Evolutionary conservation across 2,113 vertebrate species (phyloP).

Genomic region (Ammodramus savannarum): DNA sequence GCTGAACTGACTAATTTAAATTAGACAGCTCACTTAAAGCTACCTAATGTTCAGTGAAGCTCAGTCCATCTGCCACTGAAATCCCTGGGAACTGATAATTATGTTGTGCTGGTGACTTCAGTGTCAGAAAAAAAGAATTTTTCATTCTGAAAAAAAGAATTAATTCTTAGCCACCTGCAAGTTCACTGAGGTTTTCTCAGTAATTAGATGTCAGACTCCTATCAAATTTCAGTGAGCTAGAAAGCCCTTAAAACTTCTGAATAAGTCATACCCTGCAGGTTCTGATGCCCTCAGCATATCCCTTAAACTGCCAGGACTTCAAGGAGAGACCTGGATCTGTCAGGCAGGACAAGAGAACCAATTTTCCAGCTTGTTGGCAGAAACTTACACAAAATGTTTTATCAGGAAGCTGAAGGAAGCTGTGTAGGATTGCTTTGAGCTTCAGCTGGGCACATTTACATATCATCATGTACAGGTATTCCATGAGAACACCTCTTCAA

Average conservation of each 20-base stretch:
- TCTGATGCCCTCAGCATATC: not conserved
- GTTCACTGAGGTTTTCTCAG: not conserved
- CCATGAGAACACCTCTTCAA: not conserved
- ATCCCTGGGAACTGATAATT: not conserved
- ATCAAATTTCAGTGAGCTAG: not conserved
- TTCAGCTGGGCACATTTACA: not conserved
- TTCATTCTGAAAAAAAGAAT: not conserved
- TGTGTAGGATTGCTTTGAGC: not conserved
- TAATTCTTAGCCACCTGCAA: not conserved
- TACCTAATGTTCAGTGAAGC: not conserved
- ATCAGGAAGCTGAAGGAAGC: not conserved
- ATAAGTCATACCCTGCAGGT: not conserved
- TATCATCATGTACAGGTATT: not conserved
- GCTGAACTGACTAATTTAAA: not conserved
- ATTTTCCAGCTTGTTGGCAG: not conserved
- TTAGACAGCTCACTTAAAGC: not conserved
- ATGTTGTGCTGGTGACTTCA: not conserved
- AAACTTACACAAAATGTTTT: not conserved
- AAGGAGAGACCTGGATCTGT: not conserved
- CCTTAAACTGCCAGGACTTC: not conserved
- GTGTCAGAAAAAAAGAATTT: not conserved
- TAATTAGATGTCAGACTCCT: not conserved
- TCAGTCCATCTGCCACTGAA: not conserved
- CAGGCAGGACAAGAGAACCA: not conserved
- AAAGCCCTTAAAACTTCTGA: not conserved